Evolutionary conservation across 2,797 vertebrate species (phyloP), one percentile per base, ranked within the genome.

Genomic region (Halcyon smyrnensis): DNA sequence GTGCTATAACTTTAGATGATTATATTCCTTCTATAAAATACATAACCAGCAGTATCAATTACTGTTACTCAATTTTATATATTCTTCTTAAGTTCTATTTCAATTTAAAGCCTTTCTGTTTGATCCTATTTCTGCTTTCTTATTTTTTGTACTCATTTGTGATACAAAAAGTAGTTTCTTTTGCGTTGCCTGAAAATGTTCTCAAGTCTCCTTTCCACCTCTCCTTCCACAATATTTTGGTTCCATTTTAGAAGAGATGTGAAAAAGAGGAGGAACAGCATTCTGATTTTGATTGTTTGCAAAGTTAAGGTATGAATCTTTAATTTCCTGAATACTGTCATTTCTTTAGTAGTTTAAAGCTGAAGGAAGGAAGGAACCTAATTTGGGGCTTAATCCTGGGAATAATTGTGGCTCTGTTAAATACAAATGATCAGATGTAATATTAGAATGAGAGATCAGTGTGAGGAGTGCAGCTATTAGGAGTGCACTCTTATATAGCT

Each of bases 21-120:
- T 91, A 37, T 60, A 45, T 70, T 77, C 17, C 18, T 94, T 62
- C 57, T 60, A 94, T 54, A 92, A 87, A 95, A 87, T 94, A 51
- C 5, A 41, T 80, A 86, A 74, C 34, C 14, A n/a, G 24, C 45
- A 79, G 13, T 77, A 73, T 46, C 62, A 88, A 21, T 46, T 71
- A 78, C 64, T 54, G 9, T 84, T 86, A 89, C 82, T 94, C 46
- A 56, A 64, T 84, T 95, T 83, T 30, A 45, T 71, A 37, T 67
- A 77, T 83, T 30, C 67, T 83, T 86, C 92, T 94, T 71, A 50
- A 69, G 87, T 34, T 64, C 30, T 54, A 3, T 56, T 70, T 62
- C 48, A 77, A 75, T 46, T 37, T 23, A 56, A 56, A 62, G n/a
- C 39, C 5, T 67, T 27, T 50, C 30, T 23, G 13, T 43, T 56